A percentile compares a stretch with the other conserved stretches of the same genome.
Conservation (phyloP, 2,888 invertebrate genomes). For the Orthonychiurus folsomi region DNA sequence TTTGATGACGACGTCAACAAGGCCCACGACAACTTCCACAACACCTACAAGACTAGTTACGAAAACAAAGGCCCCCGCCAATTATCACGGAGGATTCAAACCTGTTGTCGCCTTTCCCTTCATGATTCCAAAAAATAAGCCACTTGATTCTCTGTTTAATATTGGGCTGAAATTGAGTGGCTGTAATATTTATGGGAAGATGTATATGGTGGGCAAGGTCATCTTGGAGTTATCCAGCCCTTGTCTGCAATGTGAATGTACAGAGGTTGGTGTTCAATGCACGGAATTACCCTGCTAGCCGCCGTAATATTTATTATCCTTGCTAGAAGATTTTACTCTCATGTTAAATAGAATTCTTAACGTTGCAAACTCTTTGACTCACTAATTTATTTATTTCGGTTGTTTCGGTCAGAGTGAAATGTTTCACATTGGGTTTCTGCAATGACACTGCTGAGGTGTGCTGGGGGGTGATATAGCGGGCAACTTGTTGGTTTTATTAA, state of each 20-base stretch:
- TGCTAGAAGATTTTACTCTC: too few species aligned
- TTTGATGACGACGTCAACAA: background rate
- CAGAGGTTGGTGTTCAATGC: conserved; percentile 77
- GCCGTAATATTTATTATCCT: too few species aligned
- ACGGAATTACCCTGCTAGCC: conserved; percentile 46
- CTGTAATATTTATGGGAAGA: conserved; percentile 80
- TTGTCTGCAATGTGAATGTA: conserved; percentile 77
- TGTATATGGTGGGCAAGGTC: conserved; percentile 73
- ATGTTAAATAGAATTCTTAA: too few species aligned
- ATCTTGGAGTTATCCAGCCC: conserved; percentile 72
- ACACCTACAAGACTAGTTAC: background rate
- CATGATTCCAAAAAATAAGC: conserved; percentile 24
- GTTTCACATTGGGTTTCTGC: too few species aligned
- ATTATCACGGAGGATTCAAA: conserved; percentile 13
- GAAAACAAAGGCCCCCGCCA: background rate
- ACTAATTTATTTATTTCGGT: too few species aligned
- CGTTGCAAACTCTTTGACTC: too few species aligned
- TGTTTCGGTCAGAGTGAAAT: too few species aligned
- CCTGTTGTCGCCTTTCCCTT: conserved; percentile 34
- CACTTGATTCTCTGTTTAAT: conserved; percentile 17
- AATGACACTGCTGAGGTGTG: too few species aligned
- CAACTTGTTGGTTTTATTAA: too few species aligned
- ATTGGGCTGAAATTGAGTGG: conserved; percentile 61
- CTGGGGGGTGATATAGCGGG: too few species aligned
- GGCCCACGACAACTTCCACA: background rate